These are phyloP conservation scores for Phrynocephalus forsythii DNA, from an alignment of 2,797 vertebrate genomes.

Conservation along the genomic window DNA sequence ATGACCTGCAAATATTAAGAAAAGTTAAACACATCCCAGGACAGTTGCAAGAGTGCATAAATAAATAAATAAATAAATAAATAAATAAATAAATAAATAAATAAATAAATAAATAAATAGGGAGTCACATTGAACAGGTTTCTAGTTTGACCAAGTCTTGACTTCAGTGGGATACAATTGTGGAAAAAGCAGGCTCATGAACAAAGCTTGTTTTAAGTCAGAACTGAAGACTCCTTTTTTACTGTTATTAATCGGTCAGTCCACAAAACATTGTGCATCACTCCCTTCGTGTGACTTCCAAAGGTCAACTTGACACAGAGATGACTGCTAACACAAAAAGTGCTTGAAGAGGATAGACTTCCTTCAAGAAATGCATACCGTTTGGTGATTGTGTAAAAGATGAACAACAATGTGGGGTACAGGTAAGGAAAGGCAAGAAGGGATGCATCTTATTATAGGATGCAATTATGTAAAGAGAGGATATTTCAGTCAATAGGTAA, in stretches of 20 bases:
- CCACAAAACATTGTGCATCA: not conserved
- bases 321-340: not conserved
- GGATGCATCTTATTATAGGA: not conserved
- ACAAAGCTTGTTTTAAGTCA: not conserved
- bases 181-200: not conserved
- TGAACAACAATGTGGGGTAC: not conserved
- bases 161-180: not conserved
- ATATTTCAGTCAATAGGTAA: conserved; percentile 3
- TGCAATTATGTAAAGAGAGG: not conserved
- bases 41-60: not conserved
- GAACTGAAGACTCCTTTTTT: not conserved
- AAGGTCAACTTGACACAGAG: conserved; percentile 15
- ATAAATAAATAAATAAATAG: not conserved
- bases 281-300: not conserved
- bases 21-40: not conserved
- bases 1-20: not conserved
- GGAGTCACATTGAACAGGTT: not conserved
- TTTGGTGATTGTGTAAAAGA: not conserved
- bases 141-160: not conserved
- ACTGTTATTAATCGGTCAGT: not conserved
- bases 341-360: not conserved
- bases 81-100: too few species aligned
- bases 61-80: too few species aligned
- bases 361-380: not conserved
- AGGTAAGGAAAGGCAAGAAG: conserved; percentile 17